Percentiles rank a stretch among this genome's conserved stretches.
These are phyloP conservation scores for Rhadinocentrus ornatus DNA, from an alignment of 2,797 vertebrate genomes.

Conservation along the genomic window DNA sequence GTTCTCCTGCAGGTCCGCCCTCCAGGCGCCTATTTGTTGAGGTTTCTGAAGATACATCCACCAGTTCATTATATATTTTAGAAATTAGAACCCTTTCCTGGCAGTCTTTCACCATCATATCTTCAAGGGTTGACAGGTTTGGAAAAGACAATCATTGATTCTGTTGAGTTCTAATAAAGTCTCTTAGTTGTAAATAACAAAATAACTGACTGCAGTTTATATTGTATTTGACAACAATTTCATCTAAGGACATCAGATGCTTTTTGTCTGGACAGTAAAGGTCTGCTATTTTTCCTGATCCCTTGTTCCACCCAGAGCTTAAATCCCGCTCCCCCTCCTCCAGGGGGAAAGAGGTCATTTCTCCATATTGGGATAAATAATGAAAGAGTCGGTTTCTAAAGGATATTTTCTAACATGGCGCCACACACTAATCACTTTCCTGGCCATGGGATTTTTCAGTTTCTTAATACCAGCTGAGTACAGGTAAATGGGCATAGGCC, in stretches of 20 bases:
- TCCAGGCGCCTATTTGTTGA: background rate
- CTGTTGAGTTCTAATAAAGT: background rate
- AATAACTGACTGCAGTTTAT: background rate
- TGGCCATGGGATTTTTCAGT: constrained; percentile 3
- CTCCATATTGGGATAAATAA: background rate
- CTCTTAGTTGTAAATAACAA: too few relatives aligned
- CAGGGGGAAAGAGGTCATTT: background rate
- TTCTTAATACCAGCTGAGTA: too few relatives aligned
- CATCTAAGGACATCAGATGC: background rate
- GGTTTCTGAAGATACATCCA: background rate
- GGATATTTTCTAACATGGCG: background rate
- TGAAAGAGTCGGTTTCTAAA: background rate
- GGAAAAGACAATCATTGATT: background rate
- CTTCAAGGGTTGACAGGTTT: background rate
- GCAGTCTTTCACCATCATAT: constrained; percentile 1
- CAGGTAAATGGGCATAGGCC: too few relatives aligned
- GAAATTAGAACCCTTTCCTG: background rate
- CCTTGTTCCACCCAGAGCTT: background rate
- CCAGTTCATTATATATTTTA: background rate
- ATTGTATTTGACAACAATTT: background rate
- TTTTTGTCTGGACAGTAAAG: too few relatives aligned
- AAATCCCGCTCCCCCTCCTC: background rate
- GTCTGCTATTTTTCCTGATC: background rate
- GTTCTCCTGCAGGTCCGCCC: background rate
- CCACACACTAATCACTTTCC: constrained; percentile 1